Evolutionary conservation across 2,888 invertebrate species (phyloP).

Genomic region (Lamellibrachia columna): DNA sequence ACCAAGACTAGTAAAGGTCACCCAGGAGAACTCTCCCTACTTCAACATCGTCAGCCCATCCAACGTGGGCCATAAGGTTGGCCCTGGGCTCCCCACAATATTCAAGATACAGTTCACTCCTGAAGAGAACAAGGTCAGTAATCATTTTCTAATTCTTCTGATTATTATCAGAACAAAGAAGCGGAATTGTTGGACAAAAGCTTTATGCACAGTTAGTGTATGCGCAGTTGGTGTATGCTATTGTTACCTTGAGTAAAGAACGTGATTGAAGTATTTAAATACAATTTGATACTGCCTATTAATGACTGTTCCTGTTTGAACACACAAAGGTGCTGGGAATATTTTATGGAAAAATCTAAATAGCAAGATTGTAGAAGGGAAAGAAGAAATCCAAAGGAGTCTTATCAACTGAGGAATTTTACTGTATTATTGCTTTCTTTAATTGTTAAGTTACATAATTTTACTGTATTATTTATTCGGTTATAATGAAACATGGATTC

Average conservation of each 20-base stretch:
- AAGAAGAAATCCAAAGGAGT: background rate
- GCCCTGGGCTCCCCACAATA: slow-evolving; percentile 76
- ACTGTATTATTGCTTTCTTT: background rate
- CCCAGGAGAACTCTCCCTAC: slow-evolving; percentile 65
- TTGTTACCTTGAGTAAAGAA: background rate
- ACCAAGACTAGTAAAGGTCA: slow-evolving; percentile 64
- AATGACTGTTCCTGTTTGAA: too few species aligned
- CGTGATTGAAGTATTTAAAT: background rate
- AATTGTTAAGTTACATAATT: background rate
- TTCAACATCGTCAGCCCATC: slow-evolving; percentile 64
- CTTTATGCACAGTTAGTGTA: background rate
- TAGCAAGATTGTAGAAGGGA: too few species aligned
- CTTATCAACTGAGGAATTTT: background rate
- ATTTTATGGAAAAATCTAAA: too few species aligned
- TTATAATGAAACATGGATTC: background rate
- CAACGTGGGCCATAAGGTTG: slow-evolving; percentile 70
- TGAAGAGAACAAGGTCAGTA: slow-evolving; percentile 63
- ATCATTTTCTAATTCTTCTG: background rate
- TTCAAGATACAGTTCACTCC: slow-evolving; percentile 75
- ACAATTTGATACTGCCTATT: too few species aligned
- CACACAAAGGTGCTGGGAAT: too few species aligned
- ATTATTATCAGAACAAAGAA: background rate
- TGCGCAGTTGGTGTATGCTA: background rate
- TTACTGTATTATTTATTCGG: background rate
- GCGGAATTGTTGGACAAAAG: background rate